phyloP scores from a whole-genome alignment of 37 sponge, comb jelly and placozoan species.

The Axinella damicornis region DNA sequence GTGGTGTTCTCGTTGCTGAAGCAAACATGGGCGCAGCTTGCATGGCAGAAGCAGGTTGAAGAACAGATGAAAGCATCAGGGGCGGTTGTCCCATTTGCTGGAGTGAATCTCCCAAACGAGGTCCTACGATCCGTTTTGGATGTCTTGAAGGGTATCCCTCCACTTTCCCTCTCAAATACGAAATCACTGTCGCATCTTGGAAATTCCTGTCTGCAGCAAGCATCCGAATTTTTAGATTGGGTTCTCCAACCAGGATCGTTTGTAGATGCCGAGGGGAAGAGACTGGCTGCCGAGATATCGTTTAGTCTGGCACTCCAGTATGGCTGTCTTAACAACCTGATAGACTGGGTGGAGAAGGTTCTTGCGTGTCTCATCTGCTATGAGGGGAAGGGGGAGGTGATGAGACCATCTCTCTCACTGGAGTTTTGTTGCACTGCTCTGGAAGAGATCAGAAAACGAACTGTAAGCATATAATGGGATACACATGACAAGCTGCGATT shows the following conservation, averaged over 20 bases:
- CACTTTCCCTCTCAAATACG: conserved; percentile 49
- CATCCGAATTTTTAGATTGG: conserved; percentile 67
- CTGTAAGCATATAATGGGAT: conserved; percentile 5
- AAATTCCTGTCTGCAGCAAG: conserved; percentile 44
- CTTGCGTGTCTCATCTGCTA: conserved; percentile 15
- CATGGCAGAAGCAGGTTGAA: conserved; percentile 49
- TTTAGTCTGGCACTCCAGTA: conserved; percentile 65
- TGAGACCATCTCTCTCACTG: conserved; percentile 15
- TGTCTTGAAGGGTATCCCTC: conserved; percentile 24
- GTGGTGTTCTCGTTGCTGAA: conserved; percentile 84
- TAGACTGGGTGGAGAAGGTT: conserved; percentile 66
- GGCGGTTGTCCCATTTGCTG: conserved; percentile 3
- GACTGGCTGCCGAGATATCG: conserved; percentile 72
- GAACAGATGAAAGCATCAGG: neutral
- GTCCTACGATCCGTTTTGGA: conserved; percentile 40
- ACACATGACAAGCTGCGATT: no score
- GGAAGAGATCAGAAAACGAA: conserved; percentile 45
- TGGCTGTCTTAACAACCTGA: conserved; percentile 53
- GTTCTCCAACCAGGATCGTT: conserved; percentile 28
- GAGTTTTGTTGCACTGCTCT: conserved; percentile 33
- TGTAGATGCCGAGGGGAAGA: conserved; percentile 59
- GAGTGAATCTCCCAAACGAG: conserved; percentile 51
- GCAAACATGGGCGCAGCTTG: conserved; percentile 80
- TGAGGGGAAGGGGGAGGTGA: neutral
- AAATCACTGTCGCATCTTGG: conserved; percentile 35